Evolutionary conservation across 2,797 vertebrate species (phyloP).

Genomic region (Arctocebus calabarensis): DNA sequence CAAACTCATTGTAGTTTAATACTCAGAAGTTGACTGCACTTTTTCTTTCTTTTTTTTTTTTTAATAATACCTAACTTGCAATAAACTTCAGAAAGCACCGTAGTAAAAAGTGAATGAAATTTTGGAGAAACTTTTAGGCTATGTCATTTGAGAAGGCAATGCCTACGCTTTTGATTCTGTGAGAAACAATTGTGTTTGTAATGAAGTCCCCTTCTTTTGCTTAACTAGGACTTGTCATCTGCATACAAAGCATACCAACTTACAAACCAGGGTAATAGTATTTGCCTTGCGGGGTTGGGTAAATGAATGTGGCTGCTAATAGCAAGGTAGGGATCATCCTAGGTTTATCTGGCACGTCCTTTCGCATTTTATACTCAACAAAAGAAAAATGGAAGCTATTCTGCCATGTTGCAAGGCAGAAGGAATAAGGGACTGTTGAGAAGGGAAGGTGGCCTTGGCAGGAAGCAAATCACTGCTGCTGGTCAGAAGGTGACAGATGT

Average conservation of each 20-base stretch:
- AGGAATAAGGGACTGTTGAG: not conserved
- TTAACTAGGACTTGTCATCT: not conserved
- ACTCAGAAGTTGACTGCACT: not conserved
- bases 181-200: not conserved
- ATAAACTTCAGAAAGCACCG: not conserved
- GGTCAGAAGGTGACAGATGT: not conserved
- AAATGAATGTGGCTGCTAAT: not conserved
- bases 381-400: constrained; percentile 4
- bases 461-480: not conserved
- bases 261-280: not conserved
- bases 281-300: not conserved
- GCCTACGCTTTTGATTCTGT: not conserved
- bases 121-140: no score
- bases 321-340: not conserved
- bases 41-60: not conserved
- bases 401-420: not conserved
- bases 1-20: not conserved
- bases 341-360: not conserved
- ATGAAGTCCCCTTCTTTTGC: not conserved
- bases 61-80: not conserved
- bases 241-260: not conserved
- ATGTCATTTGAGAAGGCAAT: not conserved
- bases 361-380: not conserved
- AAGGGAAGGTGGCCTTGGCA: not conserved
- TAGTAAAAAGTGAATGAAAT: not conserved